Base-by-base conservation (phyloP, 1,140 invertebrate genomes). In the Polyergus mexicanus region DNA sequence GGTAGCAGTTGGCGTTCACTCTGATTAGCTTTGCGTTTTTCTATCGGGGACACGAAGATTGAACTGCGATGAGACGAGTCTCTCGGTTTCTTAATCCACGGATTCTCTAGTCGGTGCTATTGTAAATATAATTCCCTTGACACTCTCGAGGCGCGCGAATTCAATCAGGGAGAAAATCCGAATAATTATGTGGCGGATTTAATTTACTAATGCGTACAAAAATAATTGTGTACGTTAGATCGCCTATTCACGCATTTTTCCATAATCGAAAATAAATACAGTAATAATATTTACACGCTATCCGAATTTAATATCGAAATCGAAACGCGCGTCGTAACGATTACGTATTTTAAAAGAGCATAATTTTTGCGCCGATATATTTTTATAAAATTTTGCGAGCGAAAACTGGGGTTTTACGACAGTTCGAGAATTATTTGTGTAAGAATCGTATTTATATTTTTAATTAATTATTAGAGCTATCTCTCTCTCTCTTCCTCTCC, bases 21-120 rank as follows among this genome's bases (percentile, higher is more conserved):
- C 56, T 22, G 74, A 62, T 76, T 62, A 62, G 60, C 22, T 63
- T 76, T 63, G 54, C 11, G 10, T 62, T 38, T 7, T 38, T 32
- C 22, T 11, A 7, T 13, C 16, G 22, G 16, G 13, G 22, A 51
- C 47, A 51, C 47, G 47, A 51, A 51, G 47, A 51, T 51, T 51
- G 47, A 16, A 75, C 2, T 38, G 22, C 56, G 7, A 76, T 41
- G 35, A 10, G n/a, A 16, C 22, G n/a, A 51, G 47, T 51, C 19
- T 51, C 47, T 51, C 51, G 5, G 44, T 51, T 51, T 51, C 47
- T 19, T 51, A 51, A 51, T 51, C 47, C 16, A 16, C 16, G 19
- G 47, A 51, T 51, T 51, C 3, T 16, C 3, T 16, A 51, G 47
- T 51, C 47, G 47, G 47, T 5, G 13, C 1, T 51, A 51, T 51